Conservation (phyloP, 2,888 invertebrate species). For the Thera obeliscata region DNA sequence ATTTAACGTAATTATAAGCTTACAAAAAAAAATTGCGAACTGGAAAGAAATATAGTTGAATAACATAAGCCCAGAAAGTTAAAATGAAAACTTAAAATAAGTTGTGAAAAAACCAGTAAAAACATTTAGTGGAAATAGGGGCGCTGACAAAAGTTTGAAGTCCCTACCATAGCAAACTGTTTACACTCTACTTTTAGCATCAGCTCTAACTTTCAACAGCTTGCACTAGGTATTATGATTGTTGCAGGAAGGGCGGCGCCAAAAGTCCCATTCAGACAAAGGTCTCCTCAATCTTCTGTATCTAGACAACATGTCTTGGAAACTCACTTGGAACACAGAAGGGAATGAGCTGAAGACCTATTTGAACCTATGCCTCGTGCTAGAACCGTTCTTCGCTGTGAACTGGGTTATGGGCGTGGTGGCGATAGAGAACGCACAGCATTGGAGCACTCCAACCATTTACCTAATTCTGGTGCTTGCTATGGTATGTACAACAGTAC, state of each 20-base stretch:
- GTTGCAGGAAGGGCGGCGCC: conserved; percentile 46
- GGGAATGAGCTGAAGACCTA: conserved; percentile 85
- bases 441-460: conserved; percentile 85
- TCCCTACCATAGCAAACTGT: too few species aligned
- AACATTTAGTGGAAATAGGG: too few species aligned
- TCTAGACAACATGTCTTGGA: conserved; percentile 78
- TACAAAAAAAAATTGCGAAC: too few species aligned
- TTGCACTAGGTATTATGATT: too few species aligned
- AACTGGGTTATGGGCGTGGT: conserved; percentile 91
- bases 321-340: conserved; percentile 77
- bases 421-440: conserved; percentile 87
- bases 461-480: conserved; percentile 83
- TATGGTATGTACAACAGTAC: conserved; percentile 69
- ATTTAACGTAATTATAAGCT: too few species aligned
- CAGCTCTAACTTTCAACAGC: too few species aligned
- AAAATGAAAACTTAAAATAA: too few species aligned
- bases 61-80: too few species aligned
- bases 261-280: conserved; percentile 64
- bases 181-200: too few species aligned
- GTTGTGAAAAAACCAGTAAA: too few species aligned
- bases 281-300: conserved; percentile 70
- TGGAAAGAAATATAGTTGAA: too few species aligned
- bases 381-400: conserved; percentile 88
- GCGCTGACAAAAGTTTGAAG: too few species aligned
- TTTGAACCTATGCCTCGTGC: conserved; percentile 86